Base-by-base conservation (phyloP, 2,888 invertebrate genomes). In the Scotopteryx bipunctaria region DNA sequence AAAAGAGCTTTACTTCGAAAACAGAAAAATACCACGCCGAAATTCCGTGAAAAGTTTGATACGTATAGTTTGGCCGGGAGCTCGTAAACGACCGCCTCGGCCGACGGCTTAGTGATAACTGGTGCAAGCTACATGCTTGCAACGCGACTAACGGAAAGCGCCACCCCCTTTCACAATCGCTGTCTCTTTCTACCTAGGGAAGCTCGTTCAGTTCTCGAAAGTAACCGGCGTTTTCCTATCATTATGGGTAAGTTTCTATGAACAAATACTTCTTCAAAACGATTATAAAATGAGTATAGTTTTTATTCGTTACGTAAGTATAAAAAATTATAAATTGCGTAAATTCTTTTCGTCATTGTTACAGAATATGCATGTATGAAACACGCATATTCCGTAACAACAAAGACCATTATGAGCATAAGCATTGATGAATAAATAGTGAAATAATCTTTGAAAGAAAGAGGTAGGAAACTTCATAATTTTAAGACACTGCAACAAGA, bases 31-130 rank as follows among this genome's bases (percentile, higher is more conserved):
- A 77, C 75, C 77, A 81, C 79, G 71, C 70, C 77, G 78, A 78
- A 76, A 75, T 76, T 66, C 80, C 89, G 89, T 80, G 80, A 88
- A 89, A 89, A 89, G 89, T 89, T 89, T 87, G 67, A 64, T 65
- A 65, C 71, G 71, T 65, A 64, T 59, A 57, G 65, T 67, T 58
- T 51, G 50, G 38, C 21, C 27, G 14, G 48, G 49, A 59, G 51
- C 40, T 29, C 23, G 65, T 66, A 66, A 75, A 63, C 85, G 74
- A 73, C 87, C 78, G 64, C 53, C 59, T 52, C 52, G 59, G 55
- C 37, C 67, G 68, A 61, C 64, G 71, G 64, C 71, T 71, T 57
- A 61, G 60, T 69, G 74, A 75, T 73, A 73, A 89, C 89, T 88
- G 77, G 72, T 75, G 76, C 74, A 77, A 75, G 64, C 64, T 62